Conservation (phyloP, 1,140 invertebrate species). For the Trichomalopsis sarcophagae region DNA sequence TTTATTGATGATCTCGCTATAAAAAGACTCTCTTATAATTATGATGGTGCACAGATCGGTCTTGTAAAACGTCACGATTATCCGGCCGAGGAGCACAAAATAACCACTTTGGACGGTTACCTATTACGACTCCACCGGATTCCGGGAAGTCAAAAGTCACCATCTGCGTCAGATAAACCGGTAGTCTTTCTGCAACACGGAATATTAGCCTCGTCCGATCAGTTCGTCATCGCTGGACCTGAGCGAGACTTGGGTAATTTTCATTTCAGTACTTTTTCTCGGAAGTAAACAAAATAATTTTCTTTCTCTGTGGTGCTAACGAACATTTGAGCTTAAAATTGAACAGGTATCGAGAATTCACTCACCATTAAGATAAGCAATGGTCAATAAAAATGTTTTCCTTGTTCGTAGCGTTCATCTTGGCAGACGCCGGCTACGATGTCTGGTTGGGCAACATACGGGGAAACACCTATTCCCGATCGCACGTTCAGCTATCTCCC, state of each 20-base stretch:
- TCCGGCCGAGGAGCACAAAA: constrained; percentile 69
- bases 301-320: no score
- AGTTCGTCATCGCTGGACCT: constrained; percentile 72
- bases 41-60: constrained; percentile 51
- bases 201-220: constrained; percentile 68
- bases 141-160: constrained; percentile 58
- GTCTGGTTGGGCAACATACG: constrained; percentile 80
- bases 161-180: constrained; percentile 53
- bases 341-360: no score
- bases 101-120: constrained; percentile 73
- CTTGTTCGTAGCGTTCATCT: constrained; percentile 66
- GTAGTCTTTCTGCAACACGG: constrained; percentile 76
- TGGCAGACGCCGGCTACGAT: constrained; percentile 84
- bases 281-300: no score
- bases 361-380: no score
- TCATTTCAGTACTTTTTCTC: neutral
- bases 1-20: no score
- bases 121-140: constrained; percentile 74
- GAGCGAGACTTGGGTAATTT: constrained; percentile 65
- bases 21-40: no score
- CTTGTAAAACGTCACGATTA: constrained; percentile 70
- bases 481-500: constrained; percentile 66
- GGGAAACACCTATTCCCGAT: constrained; percentile 74
- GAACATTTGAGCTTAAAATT: no score
- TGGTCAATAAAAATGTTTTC: neutral